Percentiles rank a stretch among this genome's conserved stretches.
These are phyloP conservation scores for Calidris pygmaea DNA, from an alignment of 2,113 vertebrate genomes.

Conservation along the genomic window DNA sequence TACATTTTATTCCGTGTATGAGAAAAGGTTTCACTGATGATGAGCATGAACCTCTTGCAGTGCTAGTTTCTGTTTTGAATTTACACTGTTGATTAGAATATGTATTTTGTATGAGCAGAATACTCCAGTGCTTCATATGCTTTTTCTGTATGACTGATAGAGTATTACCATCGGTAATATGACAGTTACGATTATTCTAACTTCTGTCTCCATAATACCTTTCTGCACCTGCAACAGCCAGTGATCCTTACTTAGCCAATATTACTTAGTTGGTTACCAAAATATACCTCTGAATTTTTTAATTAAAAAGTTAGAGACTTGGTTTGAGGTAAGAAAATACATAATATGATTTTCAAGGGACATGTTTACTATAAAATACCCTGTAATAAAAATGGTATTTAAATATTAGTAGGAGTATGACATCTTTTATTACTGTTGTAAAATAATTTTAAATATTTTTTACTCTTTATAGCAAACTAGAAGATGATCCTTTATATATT, in stretches of 20 bases:
- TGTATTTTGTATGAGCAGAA: background rate
- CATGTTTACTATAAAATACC: background rate
- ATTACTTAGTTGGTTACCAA: background rate
- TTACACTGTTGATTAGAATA: background rate
- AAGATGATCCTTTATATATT: conserved; percentile 92
- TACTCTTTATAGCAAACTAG: conserved; percentile 82
- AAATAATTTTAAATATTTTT: background rate
- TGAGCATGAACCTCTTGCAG: background rate
- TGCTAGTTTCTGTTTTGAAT: background rate
- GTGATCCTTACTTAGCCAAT: background rate
- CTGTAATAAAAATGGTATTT: background rate
- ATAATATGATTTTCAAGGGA: background rate
- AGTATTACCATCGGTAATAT: background rate
- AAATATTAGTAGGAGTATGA: background rate
- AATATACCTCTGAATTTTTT: background rate
- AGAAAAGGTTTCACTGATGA: background rate
- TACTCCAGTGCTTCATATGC: background rate
- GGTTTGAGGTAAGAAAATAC: background rate
- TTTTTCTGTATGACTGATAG: background rate
- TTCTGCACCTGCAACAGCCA: background rate
- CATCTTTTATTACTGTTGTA: background rate
- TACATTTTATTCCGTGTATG: background rate
- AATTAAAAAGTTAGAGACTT: background rate
- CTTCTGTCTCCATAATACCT: background rate
- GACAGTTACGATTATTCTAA: background rate